A percentile compares a stretch with the other conserved stretches of the same genome.
Evolutionary conservation across 1,140 invertebrate genomes (phyloP).

Genomic region (Pogonomyrmex barbatus): DNA sequence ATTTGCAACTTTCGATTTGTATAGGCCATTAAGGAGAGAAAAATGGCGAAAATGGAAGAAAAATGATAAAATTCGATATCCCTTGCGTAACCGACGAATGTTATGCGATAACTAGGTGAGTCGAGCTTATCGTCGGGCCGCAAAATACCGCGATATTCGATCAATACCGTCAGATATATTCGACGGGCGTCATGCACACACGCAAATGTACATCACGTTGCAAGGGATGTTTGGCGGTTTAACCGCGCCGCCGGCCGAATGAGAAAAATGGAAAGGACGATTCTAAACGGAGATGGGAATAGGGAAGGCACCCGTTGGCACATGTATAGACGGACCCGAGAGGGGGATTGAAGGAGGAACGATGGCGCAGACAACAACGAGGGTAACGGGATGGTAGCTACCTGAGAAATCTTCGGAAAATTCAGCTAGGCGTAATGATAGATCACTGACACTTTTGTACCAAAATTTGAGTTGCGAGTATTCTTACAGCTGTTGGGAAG

Average conservation of each 20-base stretch:
- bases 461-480: background rate
- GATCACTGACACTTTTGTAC: slow-evolving; percentile 12
- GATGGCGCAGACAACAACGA: slow-evolving; percentile 12
- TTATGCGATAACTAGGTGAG: slow-evolving; percentile 15
- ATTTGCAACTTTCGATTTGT: background rate
- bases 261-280: slow-evolving; percentile 71
- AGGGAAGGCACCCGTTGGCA: slow-evolving; percentile 44
- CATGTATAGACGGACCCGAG: slow-evolving; percentile 32
- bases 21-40: background rate
- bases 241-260: slow-evolving; percentile 16
- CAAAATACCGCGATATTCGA: slow-evolving; percentile 74
- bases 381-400: slow-evolving; percentile 65
- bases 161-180: slow-evolving; percentile 74
- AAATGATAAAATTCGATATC: background rate
- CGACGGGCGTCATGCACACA: slow-evolving; percentile 57
- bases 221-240: slow-evolving; percentile 65
- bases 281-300: slow-evolving; percentile 43
- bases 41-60: background rate
- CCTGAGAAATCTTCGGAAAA: slow-evolving; percentile 74
- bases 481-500: background rate
- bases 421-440: slow-evolving; percentile 65
- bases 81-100: background rate
- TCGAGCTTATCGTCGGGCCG: slow-evolving; percentile 56
- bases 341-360: slow-evolving; percentile 19
- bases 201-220: slow-evolving; percentile 50